Conservation (phyloP, 2,797 vertebrate genomes). For the Rhinichthys osculus region DNA sequence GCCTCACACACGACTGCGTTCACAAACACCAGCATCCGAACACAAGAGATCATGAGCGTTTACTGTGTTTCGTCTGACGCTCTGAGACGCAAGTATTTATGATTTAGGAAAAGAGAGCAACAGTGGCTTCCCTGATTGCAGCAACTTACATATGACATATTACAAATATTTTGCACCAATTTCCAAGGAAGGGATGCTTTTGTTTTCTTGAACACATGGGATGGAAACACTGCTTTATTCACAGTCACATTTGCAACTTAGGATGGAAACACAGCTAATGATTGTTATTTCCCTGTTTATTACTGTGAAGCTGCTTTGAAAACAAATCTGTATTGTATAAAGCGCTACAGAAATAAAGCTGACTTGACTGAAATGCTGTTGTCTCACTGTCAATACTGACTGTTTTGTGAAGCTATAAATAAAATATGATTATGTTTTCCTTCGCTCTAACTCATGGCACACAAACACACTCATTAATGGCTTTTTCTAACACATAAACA, state of each 20-base stretch:
- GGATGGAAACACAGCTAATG: not conserved
- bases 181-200: not conserved
- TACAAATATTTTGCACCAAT: not conserved
- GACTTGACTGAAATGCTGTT: not conserved
- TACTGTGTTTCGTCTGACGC: too few species aligned
- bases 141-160: not conserved
- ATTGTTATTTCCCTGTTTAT: not conserved
- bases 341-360: too few species aligned
- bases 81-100: too few species aligned
- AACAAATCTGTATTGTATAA: too few species aligned
- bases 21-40: too few species aligned
- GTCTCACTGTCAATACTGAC: not conserved
- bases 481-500: constrained; percentile 37
- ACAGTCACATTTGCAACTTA: not conserved
- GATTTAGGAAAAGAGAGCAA: not conserved
- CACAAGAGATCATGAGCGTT: too few species aligned
- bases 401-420: constrained; percentile 33
- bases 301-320: not conserved
- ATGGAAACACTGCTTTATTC: not conserved
- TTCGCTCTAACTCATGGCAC: constrained; percentile 12
- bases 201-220: not conserved
- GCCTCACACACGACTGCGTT: too few species aligned
- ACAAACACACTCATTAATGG: constrained; percentile 47
- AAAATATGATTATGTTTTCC: constrained; percentile 28
- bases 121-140: too few species aligned